A percentile compares a stretch with the other conserved stretches of the same genome.
Conservation (phyloP, 2,113 vertebrate genomes). For the Myotis lucifugus region DNA sequence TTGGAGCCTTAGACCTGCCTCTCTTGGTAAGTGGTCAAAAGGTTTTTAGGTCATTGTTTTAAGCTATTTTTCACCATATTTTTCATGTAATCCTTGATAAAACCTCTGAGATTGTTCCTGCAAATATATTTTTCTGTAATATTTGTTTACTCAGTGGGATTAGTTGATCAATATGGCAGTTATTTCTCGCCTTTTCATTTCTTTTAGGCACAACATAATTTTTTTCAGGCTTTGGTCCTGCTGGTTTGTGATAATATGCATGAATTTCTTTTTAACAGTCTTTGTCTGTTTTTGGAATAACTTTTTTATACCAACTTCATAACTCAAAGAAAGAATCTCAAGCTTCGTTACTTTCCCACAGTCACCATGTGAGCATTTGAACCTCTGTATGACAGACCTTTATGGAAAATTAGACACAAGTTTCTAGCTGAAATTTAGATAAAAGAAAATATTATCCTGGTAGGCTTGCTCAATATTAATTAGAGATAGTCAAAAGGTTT, state of each 20-base stretch:
- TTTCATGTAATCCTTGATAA: slow-evolving; percentile 35
- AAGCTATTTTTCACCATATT: background rate
- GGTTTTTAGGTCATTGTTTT: background rate
- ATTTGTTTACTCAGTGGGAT: background rate
- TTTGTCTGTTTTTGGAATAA: slow-evolving; percentile 29
- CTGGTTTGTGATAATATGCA: background rate
- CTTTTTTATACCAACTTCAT: background rate
- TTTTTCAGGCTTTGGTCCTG: background rate
- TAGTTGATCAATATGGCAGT: background rate
- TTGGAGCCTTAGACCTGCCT: background rate
- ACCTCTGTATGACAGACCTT: background rate
- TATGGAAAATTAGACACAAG: slow-evolving; percentile 49
- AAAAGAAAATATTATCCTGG: slow-evolving; percentile 11
- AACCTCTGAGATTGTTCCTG: background rate
- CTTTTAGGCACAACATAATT: background rate
- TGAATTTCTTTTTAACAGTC: background rate
- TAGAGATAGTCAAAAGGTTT: background rate
- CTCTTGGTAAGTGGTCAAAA: background rate
- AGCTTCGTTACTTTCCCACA: slow-evolving; percentile 21
- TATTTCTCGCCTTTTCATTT: slow-evolving; percentile 35
- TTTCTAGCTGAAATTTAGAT: slow-evolving; percentile 43
- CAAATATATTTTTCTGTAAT: background rate
- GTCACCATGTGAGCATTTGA: background rate
- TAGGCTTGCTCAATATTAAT: background rate
- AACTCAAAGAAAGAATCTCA: slow-evolving; percentile 30